Evolutionary conservation across 2,888 invertebrate species (phyloP).

Genomic region (Terebella lapidaria): DNA sequence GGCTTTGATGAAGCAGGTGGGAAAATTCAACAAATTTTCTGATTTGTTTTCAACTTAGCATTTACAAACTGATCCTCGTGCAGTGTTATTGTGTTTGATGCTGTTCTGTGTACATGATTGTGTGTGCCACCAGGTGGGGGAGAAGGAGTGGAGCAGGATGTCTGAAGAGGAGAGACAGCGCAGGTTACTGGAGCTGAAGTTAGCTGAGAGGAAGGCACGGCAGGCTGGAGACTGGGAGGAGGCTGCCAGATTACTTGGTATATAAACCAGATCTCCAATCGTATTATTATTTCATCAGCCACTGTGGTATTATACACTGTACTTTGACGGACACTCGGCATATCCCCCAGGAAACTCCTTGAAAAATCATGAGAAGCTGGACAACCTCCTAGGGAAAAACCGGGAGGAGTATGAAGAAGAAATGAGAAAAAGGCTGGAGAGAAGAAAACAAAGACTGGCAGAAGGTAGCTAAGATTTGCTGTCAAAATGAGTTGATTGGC

Average conservation of each 20-base stretch:
- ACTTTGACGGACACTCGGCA: too few species aligned
- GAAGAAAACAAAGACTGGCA: not conserved
- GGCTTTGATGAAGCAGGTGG: slow-evolving; percentile 5
- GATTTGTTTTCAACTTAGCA: not conserved
- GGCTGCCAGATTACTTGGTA: slow-evolving; percentile 3
- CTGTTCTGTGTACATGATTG: not conserved
- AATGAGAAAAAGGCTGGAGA: not conserved
- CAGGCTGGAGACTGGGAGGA: slow-evolving; percentile 17
- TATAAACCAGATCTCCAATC: too few species aligned
- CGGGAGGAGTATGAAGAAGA: not conserved
- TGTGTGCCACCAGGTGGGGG: slow-evolving; percentile 12
- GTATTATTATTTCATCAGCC: too few species aligned
- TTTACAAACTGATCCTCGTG: not conserved
- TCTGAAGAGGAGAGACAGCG: slow-evolving; percentile 23
- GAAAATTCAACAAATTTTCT: not conserved
- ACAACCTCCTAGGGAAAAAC: not conserved
- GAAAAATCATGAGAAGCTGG: not conserved
- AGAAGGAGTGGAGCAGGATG: slow-evolving; percentile 23
- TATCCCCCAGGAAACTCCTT: not conserved
- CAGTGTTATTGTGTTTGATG: not conserved
- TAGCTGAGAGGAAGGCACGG: slow-evolving; percentile 22
- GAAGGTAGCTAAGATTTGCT: not conserved
- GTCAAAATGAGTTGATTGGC: too few species aligned
- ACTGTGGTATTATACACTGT: too few species aligned
- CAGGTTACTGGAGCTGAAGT: slow-evolving; percentile 18